Base-by-base conservation (phyloP, 2,113 vertebrate species). In the Stigmatopora argus region DNA sequence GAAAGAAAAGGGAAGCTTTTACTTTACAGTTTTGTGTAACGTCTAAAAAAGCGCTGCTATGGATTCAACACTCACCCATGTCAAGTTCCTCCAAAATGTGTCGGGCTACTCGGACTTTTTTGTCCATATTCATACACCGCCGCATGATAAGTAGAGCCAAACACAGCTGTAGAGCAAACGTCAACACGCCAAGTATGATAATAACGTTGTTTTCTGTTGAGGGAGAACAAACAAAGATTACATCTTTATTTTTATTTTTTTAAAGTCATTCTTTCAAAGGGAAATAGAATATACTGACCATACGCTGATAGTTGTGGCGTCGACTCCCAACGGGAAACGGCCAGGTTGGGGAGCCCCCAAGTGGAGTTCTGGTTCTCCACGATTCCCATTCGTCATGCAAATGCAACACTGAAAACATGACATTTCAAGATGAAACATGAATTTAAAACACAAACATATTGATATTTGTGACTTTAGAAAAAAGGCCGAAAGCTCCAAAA, bases 151-250 rank as follows among this genome's bases (percentile, higher is more conserved):
- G 61, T 34, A 85, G 72, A 60, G 51, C 68, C 15, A 87, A 78
- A 65, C 74, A 79, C 83, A 90, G 85, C 86, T 90, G 89, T 1
- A 88, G 76, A 75, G 38, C 74, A 66, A 90, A 90, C 72, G 82
- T 86, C 78, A 89, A 23, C 61, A 77, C 66, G 2, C 67, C 85
- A 74, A 88, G 73, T 59, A 77, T 13, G 10, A 87, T 45, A 1
- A 88, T 15, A 21, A 48, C 35, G 65, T 60, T 70, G 59, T 69
- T 77, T 63, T 70, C 84, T 78, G 77, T 70, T 66, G 52, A 65
- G 38, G 9, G 10, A 62, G 66, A 57, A 65, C 13, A 41, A 2
- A 41, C 9, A 41, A 10, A 41, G 2, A 41, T 41, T 5, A 8
- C 6, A 41, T 41, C 1, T 8, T 7, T 1, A 41, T 41, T 8